Percentiles rank a stretch among this genome's conserved stretches.
phyloP scores from a whole-genome alignment of 2,888 invertebrate species.

The Rhagium mordax region DNA sequence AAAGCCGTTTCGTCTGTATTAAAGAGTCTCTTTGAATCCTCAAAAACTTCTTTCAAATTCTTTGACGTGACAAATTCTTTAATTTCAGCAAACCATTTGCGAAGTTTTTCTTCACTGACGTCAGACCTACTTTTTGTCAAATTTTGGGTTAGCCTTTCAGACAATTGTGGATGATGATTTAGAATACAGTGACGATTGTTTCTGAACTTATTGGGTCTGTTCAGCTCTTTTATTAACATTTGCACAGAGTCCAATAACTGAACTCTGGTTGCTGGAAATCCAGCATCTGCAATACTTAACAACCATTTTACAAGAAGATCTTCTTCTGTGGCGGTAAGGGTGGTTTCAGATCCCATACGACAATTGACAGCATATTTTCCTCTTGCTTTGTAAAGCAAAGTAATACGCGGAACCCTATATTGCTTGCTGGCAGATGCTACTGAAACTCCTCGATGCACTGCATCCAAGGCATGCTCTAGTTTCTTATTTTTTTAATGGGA shows the following conservation, averaged over 20 bases:
- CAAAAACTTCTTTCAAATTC: background rate
- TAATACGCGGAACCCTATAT: background rate
- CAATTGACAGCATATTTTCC: background rate
- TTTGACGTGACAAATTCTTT: background rate
- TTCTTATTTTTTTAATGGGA: no score
- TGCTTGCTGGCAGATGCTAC: no score
- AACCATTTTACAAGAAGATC: background rate
- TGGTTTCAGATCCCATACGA: background rate
- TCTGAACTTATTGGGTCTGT: background rate
- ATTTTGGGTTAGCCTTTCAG: background rate
- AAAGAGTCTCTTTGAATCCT: background rate
- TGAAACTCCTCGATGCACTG: no score
- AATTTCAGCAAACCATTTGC: background rate
- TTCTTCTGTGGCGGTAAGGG: no score
- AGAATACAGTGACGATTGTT: background rate
- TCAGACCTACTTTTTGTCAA: background rate
- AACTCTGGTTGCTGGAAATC: background rate
- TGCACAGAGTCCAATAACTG: background rate
- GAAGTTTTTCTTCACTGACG: background rate
- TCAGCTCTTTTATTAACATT: background rate
- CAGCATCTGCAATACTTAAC: background rate
- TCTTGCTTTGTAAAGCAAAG: background rate
- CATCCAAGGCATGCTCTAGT: no score
- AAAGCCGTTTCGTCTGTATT: background rate
- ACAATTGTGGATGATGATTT: background rate